These are phyloP conservation scores for Nestor notabilis DNA, from an alignment of 2,113 vertebrate genomes.

Conservation along the genomic window DNA sequence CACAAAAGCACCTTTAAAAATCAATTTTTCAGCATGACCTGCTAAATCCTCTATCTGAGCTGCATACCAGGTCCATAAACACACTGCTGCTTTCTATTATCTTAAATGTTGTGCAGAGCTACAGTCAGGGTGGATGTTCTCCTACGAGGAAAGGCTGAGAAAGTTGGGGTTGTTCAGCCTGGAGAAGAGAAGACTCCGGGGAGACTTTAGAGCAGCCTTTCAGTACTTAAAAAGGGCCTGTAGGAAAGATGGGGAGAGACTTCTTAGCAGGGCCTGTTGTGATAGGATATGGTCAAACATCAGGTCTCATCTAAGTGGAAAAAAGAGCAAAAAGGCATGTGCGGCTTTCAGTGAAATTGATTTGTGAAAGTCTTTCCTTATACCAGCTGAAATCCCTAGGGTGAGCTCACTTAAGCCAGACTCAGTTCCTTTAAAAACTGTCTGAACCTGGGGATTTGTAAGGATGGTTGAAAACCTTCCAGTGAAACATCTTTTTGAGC, in stretches of 20 bases:
- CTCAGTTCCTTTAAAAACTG: constrained; percentile 21
- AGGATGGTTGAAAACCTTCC: background rate
- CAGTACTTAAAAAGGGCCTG: background rate
- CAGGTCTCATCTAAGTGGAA: background rate
- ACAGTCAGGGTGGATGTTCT: background rate
- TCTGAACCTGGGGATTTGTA: background rate
- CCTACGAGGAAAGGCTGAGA: background rate
- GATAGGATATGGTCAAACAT: background rate
- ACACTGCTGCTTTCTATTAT: background rate
- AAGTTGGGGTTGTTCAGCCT: background rate
- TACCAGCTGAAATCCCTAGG: background rate
- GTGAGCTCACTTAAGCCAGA: constrained; percentile 13
- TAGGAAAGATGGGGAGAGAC: background rate
- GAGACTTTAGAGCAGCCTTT: background rate
- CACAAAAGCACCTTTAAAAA: background rate
- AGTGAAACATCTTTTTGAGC: background rate
- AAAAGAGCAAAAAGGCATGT: background rate
- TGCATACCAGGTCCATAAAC: background rate
- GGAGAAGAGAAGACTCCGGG: background rate
- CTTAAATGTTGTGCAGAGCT: background rate
- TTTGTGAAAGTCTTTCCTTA: constrained; percentile 21
- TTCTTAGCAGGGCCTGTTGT: background rate
- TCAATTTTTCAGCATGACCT: background rate
- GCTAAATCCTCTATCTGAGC: background rate
- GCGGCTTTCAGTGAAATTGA: background rate